Conservation (phyloP, 2,797 vertebrate species). For the Chloroceryle amazona region DNA sequence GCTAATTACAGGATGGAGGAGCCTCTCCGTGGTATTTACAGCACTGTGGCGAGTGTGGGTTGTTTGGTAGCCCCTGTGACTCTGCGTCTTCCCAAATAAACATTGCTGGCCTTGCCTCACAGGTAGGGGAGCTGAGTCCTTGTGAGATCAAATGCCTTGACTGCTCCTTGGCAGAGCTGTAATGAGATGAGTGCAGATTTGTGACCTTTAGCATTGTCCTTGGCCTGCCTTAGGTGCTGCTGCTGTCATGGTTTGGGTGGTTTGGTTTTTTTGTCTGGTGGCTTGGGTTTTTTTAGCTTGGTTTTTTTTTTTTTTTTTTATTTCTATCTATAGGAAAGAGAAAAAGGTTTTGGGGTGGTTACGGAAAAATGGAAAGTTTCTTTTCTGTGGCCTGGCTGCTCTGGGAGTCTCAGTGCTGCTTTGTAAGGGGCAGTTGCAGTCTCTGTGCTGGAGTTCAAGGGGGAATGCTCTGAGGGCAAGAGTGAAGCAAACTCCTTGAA, state of each 20-base stretch:
- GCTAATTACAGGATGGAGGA: background rate
- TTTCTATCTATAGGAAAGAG: background rate
- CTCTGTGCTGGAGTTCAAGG: background rate
- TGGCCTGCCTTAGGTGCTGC: too few relatives aligned
- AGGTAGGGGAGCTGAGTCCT: background rate
- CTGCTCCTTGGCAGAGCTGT: background rate
- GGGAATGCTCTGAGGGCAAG: background rate
- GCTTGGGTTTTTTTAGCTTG: too few relatives aligned
- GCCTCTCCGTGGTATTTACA: background rate
- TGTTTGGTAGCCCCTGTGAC: background rate
- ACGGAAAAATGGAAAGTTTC: background rate
- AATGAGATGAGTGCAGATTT: background rate
- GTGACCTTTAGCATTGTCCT: background rate
- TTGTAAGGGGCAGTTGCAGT: background rate
- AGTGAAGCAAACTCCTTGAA: background rate
- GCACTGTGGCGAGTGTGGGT: background rate
- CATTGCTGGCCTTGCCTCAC: background rate
- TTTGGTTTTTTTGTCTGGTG: background rate
- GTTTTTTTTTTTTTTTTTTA: background rate
- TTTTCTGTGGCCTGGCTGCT: background rate
- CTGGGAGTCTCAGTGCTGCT: background rate
- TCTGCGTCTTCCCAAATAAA: background rate
- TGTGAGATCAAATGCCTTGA: background rate
- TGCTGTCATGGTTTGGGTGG: background rate
- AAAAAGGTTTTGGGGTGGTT: background rate